A percentile compares a stretch with the other conserved stretches of the same genome.
Conservation (phyloP, 1,140 invertebrate species). For the Macrobrachium rosenbergii region DNA sequence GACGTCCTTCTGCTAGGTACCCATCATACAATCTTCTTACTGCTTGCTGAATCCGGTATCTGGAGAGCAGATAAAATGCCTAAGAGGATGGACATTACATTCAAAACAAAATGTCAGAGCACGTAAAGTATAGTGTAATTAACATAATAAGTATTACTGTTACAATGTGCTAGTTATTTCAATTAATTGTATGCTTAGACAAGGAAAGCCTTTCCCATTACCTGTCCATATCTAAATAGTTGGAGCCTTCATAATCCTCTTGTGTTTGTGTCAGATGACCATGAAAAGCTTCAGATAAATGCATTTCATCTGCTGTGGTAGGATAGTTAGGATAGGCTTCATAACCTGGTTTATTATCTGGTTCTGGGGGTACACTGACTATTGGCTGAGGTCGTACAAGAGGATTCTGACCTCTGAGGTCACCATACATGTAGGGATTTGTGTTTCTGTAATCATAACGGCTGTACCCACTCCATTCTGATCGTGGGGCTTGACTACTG, state of each 20-base stretch:
- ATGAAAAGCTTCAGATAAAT: conserved; percentile 42
- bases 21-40: conserved; percentile 62
- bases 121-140: too few relatives aligned
- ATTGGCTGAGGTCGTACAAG: conserved; percentile 27
- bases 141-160: too few relatives aligned
- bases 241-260: conserved; percentile 47
- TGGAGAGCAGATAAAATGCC: background rate
- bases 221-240: conserved; percentile 66
- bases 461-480: conserved; percentile 54
- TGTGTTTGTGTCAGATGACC: conserved; percentile 21
- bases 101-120: too few relatives aligned
- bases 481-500: background rate
- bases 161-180: too few relatives aligned
- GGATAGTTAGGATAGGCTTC: conserved; percentile 46
- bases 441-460: conserved; percentile 55
- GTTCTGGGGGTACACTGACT: conserved; percentile 33
- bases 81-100: too few relatives aligned
- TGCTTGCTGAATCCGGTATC: conserved; percentile 64
- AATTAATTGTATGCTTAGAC: too few relatives aligned
- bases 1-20: conserved; percentile 54
- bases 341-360: conserved; percentile 23
- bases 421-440: conserved; percentile 57
- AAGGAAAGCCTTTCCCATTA: conserved; percentile 10
- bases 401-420: conserved; percentile 39
- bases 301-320: conserved; percentile 39